Conservation (phyloP, 2,888 invertebrate species). For the Cartodere bifasciata region DNA sequence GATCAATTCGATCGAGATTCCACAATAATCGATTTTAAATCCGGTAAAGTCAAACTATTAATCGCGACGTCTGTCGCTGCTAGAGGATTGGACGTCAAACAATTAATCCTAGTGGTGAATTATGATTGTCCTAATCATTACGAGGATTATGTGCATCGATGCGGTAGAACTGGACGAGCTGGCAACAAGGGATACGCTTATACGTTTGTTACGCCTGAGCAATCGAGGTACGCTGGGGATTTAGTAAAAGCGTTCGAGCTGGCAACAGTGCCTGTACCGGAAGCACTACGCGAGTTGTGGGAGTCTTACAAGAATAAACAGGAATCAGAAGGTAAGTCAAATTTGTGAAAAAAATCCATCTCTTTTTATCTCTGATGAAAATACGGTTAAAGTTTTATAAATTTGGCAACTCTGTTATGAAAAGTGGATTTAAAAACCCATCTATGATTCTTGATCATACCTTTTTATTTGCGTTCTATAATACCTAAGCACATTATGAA, state of each 20-base stretch:
- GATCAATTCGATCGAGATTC: constrained; percentile 99
- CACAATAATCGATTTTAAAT: constrained; percentile 95
- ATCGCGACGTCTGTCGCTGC: constrained; percentile 98
- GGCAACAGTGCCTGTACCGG: constrained; percentile 65
- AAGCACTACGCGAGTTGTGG: constrained; percentile 69
- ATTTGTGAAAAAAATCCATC: constrained; percentile 44
- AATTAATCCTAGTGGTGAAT: constrained; percentile 92
- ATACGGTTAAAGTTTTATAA: too few species aligned
- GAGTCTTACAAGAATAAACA: constrained; percentile 79
- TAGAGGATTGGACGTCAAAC: constrained; percentile 95
- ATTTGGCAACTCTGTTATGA: too few species aligned
- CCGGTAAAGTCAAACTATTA: constrained; percentile 69
- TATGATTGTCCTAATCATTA: constrained; percentile 99
- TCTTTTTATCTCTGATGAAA: too few species aligned
- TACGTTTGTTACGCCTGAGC: constrained; percentile 93
- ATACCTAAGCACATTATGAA: too few species aligned
- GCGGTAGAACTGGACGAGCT: constrained; percentile 79
- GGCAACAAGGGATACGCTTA: constrained; percentile 96
- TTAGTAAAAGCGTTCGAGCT: constrained; percentile 83
- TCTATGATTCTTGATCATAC: too few species aligned
- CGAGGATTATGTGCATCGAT: constrained; percentile 98
- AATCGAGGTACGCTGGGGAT: constrained; percentile 75
- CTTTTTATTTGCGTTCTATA: too few species aligned
- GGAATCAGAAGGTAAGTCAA: constrained; percentile 79
- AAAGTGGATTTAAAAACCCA: too few species aligned